Percentiles rank a stretch among this genome's conserved stretches.
Evolutionary conservation across 2,888 invertebrate genomes (phyloP).

Genomic region (Cabera pusaria): DNA sequence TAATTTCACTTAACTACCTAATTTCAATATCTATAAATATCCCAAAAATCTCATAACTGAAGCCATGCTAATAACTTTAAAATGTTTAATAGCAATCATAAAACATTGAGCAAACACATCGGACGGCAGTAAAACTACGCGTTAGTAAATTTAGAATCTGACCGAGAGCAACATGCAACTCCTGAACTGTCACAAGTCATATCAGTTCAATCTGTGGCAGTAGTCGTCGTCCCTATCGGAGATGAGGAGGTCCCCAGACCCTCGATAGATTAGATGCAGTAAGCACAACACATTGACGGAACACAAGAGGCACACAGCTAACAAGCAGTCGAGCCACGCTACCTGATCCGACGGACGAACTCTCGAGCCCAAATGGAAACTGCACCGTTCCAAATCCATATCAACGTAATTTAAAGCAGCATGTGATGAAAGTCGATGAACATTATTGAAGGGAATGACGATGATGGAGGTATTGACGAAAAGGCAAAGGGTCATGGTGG

Average conservation of each 20-base stretch:
- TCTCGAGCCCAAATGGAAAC: slow-evolving; percentile 82
- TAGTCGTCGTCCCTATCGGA: slow-evolving; percentile 66
- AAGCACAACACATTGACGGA: slow-evolving; percentile 86
- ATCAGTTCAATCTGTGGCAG: slow-evolving; percentile 59
- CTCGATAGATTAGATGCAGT: slow-evolving; percentile 83
- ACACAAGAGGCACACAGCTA: slow-evolving; percentile 86
- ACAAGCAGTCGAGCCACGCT: slow-evolving; percentile 89
- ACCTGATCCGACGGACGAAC: slow-evolving; percentile 89
- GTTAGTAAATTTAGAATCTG: slow-evolving; percentile 19
- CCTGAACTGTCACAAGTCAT: too few species aligned
- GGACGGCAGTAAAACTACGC: slow-evolving; percentile 9
- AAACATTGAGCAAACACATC: slow-evolving; percentile 6
- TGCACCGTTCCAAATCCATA: slow-evolving; percentile 62
- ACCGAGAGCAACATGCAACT: slow-evolving; percentile 41
- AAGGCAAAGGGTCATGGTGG: too few species aligned
- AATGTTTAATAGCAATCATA: neutral
- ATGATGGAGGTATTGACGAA: slow-evolving; percentile 1
- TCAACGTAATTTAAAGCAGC: slow-evolving; percentile 70
- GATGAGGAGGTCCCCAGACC: slow-evolving; percentile 48
- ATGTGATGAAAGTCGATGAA: slow-evolving; percentile 76
- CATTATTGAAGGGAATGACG: slow-evolving; percentile 29
- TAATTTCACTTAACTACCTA: too few species aligned
- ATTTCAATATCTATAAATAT: too few species aligned
- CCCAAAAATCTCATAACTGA: too few species aligned
- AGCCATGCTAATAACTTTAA: too few species aligned